Evolutionary conservation across 2,113 vertebrate genomes (phyloP), one percentile per base, ranked within the genome.

Genomic region (Myotis lucifugus): DNA sequence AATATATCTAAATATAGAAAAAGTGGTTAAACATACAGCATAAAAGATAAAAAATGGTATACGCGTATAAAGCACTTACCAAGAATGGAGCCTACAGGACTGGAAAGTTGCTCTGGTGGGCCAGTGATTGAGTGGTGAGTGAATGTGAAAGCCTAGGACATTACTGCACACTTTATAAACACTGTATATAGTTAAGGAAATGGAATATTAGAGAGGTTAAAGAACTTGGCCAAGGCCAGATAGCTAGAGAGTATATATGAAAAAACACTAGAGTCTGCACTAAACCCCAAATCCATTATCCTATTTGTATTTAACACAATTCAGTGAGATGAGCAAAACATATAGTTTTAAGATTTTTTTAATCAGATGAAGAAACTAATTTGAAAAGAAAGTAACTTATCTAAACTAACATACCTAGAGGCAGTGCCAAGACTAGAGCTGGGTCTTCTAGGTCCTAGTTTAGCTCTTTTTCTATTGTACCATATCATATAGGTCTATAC

Each of bases 381-480:
- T 85, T 88, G 79, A 82, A 90, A 92, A 73, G 17, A 96, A 77
- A 95, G 37, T 42, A 27, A 40, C 46, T 85, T 81, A 86, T 34
- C 10, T 72, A 37, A 90, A 76, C 40, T 84, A 50, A 15, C 64
- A 89, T 42, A 48, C 61, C 59, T 61, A 32, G 19, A 10, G 21
- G 46, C 54, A 59, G 11, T 19, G 5, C 27, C 10, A 72, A 70
- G 46, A 27, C 37, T 23, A 92, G 74, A 56, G 25, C 6, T 18
- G 73, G 15, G 25, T 89, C 56, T 76, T 85, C 56, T 34, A 50
- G 88, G 3, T 91, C 88, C 50, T 61, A 14, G 64, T 66, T 67
- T 78, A 82, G 73, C 14, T 85, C 37, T 25, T 82, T n/a, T 6
- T 77, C 13, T 77, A 14, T 27, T 21, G 7, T 32, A 52, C 18